These are phyloP conservation scores for Neomorphus geoffroyi DNA, from an alignment of 2,797 vertebrate species.

Conservation along the genomic window DNA sequence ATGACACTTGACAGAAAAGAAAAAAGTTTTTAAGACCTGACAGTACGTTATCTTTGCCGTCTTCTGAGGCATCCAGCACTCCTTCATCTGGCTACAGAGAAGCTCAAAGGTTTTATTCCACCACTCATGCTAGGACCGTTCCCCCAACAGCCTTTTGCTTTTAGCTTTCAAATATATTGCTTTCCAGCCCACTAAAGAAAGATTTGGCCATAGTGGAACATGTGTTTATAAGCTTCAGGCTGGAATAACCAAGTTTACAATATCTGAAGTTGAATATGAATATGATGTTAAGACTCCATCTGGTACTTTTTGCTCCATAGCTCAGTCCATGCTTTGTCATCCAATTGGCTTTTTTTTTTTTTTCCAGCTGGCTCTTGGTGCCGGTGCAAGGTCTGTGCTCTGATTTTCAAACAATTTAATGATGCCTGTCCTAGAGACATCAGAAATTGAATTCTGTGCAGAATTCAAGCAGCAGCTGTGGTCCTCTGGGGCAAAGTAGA, in stretches of 20 bases:
- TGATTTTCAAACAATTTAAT: not conserved
- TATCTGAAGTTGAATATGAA: not conserved
- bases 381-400: not conserved
- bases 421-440: not conserved
- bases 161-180: not conserved
- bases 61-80: not conserved
- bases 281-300: not conserved
- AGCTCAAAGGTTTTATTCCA: not conserved
- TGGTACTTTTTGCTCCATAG: not conserved
- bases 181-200: not conserved
- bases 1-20: not conserved
- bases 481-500: not conserved
- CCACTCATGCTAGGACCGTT: not conserved
- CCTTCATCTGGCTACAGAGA: not conserved
- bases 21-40: not conserved
- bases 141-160: not conserved
- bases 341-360: not conserved
- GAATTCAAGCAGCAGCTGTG: not conserved
- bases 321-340: not conserved
- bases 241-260: not conserved
- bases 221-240: not conserved
- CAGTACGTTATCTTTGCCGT: fast-evolving
- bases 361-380: not conserved
- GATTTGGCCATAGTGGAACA: too few species aligned
- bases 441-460: not conserved